phyloP scores from a whole-genome alignment of 1,140 invertebrate species.

The Bombus pyrosoma region DNA sequence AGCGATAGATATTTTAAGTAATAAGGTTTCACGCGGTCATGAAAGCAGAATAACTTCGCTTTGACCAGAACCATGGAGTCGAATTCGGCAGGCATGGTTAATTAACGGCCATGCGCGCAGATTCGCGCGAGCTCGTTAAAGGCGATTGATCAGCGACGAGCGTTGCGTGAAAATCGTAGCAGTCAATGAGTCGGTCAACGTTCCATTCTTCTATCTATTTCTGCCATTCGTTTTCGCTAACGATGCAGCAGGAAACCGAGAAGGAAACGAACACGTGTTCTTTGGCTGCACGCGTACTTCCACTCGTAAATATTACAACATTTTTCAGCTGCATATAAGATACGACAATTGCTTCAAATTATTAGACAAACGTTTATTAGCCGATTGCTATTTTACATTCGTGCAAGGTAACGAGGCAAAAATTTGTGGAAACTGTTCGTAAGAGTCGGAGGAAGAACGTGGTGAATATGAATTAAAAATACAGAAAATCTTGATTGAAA shows the following conservation, averaged over 20 bases:
- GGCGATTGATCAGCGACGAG: background rate
- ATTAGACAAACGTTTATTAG: too few species aligned
- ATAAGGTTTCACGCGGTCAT: background rate
- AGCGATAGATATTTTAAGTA: background rate
- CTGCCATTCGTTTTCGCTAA: background rate
- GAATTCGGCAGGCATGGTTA: background rate
- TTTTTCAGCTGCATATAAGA: too few species aligned
- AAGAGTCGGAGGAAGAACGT: too few species aligned
- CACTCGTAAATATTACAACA: too few species aligned
- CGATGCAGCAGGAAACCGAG: background rate
- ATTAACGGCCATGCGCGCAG: background rate
- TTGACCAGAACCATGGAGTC: background rate
- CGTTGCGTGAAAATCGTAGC: conserved; percentile 9
- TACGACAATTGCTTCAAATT: too few species aligned
- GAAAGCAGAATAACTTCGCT: background rate
- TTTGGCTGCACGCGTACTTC: too few species aligned
- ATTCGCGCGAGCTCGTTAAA: conserved; percentile 2
- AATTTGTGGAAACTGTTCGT: too few species aligned
- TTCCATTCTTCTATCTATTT: background rate
- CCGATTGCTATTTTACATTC: too few species aligned
- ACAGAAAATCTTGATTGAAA: too few species aligned
- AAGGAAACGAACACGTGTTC: too few species aligned
- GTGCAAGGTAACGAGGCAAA: too few species aligned
- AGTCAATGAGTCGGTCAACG: background rate
- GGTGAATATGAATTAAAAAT: too few species aligned